phyloP scores from a whole-genome alignment of 2,797 vertebrate species.

The Molossus molossus region DNA sequence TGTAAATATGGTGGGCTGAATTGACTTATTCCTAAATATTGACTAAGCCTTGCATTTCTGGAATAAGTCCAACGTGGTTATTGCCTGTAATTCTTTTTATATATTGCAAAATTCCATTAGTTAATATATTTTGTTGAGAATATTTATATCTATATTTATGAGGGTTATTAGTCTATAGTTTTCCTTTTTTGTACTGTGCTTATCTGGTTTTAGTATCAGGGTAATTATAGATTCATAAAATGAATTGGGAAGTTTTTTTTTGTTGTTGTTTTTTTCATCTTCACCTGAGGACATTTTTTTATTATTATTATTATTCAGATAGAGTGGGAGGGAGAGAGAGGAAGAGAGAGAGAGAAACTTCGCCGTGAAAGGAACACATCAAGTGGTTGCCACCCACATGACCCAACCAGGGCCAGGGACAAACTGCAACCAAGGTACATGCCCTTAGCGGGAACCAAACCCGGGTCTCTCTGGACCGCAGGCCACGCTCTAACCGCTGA shows the following conservation, averaged over 20 bases:
- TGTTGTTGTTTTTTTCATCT: too few species aligned
- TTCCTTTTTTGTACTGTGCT: background rate
- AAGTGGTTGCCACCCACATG: too few species aligned
- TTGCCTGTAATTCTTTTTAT: background rate
- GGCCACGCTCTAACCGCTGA: too few species aligned
- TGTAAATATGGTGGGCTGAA: background rate
- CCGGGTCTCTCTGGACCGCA: too few species aligned
- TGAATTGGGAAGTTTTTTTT: background rate
- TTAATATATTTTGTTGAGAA: background rate
- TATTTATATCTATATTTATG: background rate
- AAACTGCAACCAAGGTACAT: too few species aligned
- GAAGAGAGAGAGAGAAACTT: too few species aligned
- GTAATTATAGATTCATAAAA: background rate
- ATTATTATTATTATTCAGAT: too few species aligned
- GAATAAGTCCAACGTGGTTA: background rate
- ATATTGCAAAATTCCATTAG: background rate
- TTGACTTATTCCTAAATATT: conserved; percentile 28
- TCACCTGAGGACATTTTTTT: too few species aligned
- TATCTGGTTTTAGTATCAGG: background rate
- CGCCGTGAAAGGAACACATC: too few species aligned
- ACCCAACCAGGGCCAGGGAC: too few species aligned
- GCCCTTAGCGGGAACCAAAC: too few species aligned
- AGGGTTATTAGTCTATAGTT: background rate
- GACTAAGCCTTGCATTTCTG: background rate
- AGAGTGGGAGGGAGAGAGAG: too few species aligned